Base-by-base conservation (phyloP, 2,797 vertebrate genomes). In the Cyclura pinguis region DNA sequence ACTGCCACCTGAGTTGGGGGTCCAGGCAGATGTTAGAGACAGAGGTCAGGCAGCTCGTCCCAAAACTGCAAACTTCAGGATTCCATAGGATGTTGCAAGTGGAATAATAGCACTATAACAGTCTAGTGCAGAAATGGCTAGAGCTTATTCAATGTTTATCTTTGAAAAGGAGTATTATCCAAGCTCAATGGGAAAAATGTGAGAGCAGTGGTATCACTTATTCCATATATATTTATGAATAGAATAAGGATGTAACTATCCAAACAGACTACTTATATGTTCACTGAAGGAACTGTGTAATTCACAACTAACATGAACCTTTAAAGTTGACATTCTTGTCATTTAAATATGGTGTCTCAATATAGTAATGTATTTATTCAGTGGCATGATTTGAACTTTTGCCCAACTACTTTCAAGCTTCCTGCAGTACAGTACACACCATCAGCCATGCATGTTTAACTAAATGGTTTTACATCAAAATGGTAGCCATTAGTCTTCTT, bases 311-410 rank as follows among this genome's bases (percentile, higher is more conserved):
- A 9, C 64, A 27, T 55, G 52, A 13, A 13, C 52, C 8, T 9
- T 55, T 55, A 9, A 55, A 55, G 12, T 55, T 12, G 52, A 72
- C 12, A 73, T 73, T n/a, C 52, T 55, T 57, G 80, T n/a, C 80
- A 18, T 57, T 32, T n/a, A 81, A 57, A 81, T 38, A 13, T 55
- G 14, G 29, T n/a, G 6, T 55, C 52, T 92, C 91, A 92, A 3
- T 90, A 93, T 91, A 85, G 93, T 94, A 52, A 80, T 88, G 94
- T 93, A 16, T 16, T 57, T 47, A 84, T 90, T 94, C 89, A 93
- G 89, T 87, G 13, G 89, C 84, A 87, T 90, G 81, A 80, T 94
- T 81, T 50, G 88, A 87, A 90, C 91, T 69, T 42, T 89, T 93
- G 89, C 74, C 81, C 94, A 94, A 76, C 90, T 94, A 14, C 90